Conservation (phyloP, 2,888 invertebrate genomes). For the Neoaliturus tenellus region DNA sequence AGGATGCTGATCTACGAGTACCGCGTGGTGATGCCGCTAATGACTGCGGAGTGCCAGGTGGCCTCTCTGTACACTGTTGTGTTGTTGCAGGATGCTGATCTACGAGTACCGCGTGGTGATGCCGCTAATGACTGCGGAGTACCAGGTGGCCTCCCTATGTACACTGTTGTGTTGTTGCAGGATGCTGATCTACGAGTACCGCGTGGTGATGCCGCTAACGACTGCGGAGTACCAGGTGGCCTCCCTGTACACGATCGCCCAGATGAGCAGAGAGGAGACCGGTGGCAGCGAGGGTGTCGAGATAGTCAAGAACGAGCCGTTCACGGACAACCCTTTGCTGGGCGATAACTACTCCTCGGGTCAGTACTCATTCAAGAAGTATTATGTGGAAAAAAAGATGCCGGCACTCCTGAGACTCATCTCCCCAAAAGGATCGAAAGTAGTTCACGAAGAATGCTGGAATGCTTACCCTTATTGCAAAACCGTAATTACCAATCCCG, state of each 20-base stretch:
- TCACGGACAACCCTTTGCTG: conserved; percentile 89
- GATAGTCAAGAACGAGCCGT: conserved; percentile 98
- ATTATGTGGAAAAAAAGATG: conserved; percentile 93
- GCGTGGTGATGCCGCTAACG: conserved; percentile 96
- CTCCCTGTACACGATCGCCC: conserved; percentile 97
- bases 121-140: too few species aligned
- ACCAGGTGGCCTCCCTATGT: too few species aligned
- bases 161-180: background rate
- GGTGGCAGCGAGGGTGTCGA: conserved; percentile 83
- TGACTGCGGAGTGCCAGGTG: too few species aligned
- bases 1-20: too few species aligned
- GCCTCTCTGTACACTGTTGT: too few species aligned
- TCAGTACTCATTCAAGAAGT: conserved; percentile 99
- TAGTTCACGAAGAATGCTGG: conserved; percentile 99
- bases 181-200: conserved; percentile 74
- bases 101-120: too few species aligned
- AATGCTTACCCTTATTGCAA: conserved; percentile 99
- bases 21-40: too few species aligned
- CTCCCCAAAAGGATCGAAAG: conserved; percentile 96
- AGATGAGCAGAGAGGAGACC: conserved; percentile 81
- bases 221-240: conserved; percentile 97
- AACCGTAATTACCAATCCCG: conserved; percentile 92
- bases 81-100: too few species aligned
- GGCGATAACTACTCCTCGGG: conserved; percentile 94
- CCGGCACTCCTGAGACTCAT: conserved; percentile 94